Conservation (phyloP, 2,113 vertebrate genomes). For the Pangasianodon gigas region DNA sequence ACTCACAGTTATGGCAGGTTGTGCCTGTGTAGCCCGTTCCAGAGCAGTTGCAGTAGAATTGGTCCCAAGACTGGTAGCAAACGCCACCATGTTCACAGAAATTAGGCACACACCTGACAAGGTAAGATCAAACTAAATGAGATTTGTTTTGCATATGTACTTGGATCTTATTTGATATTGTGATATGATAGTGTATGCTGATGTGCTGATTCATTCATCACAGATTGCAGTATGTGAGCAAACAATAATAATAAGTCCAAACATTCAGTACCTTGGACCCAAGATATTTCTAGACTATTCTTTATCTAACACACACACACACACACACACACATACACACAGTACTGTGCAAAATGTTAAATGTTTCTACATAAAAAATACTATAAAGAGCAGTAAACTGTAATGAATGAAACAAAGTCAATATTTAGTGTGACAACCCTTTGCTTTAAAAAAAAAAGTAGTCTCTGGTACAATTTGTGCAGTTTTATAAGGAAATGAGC, state of each 20-base stretch:
- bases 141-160: not conserved
- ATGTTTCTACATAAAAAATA: too few relatives aligned
- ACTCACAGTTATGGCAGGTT: constrained; percentile 61
- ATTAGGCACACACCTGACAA: constrained; percentile 80
- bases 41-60: constrained; percentile 79
- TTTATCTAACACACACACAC: not conserved
- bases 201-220: not conserved
- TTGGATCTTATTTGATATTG: not conserved
- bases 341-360: too few relatives aligned
- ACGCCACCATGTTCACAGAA: constrained; percentile 83
- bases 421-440: too few relatives aligned
- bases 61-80: constrained; percentile 81
- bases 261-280: not conserved
- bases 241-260: not conserved
- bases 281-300: not conserved
- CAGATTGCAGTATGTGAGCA: not conserved
- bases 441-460: too few relatives aligned
- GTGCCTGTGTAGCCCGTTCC: constrained; percentile 72
- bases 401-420: too few relatives aligned
- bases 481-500: too few relatives aligned
- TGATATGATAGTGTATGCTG: not conserved
- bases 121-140: constrained; percentile 3
- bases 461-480: too few relatives aligned
- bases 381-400: too few relatives aligned
- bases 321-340: not conserved